phyloP scores from a whole-genome alignment of 2,113 vertebrate species.

The Micromys minutus region DNA sequence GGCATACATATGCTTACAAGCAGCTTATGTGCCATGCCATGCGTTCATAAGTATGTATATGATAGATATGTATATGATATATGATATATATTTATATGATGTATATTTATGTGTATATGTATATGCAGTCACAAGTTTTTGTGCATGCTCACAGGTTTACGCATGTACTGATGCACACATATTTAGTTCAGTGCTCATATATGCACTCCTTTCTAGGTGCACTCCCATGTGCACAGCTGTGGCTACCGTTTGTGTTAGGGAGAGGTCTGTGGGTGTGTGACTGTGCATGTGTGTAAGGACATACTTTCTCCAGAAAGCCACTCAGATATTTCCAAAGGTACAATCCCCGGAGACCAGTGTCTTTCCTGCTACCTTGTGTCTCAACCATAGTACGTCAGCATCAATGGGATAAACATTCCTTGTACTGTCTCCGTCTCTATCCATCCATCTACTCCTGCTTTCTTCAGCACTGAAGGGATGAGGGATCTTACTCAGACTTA shows the following conservation, averaged over 20 bases:
- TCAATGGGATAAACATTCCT: not conserved
- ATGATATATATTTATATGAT: no score
- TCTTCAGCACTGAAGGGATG: not conserved
- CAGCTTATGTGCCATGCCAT: no score
- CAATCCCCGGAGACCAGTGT: not conserved
- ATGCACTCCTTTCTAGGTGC: not conserved
- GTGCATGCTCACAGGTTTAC: no score
- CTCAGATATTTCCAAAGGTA: not conserved
- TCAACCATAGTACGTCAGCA: not conserved
- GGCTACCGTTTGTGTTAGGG: not conserved
- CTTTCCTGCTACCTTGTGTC: not conserved
- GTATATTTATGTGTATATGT: no score
- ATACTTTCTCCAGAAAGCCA: not conserved
- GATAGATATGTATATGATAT: no score
- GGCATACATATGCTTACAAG: no score
- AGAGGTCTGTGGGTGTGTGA: not conserved
- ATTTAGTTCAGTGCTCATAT: not conserved
- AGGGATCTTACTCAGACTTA: not conserved
- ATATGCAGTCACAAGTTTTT: no score
- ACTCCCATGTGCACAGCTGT: no score
- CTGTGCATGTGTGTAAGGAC: not conserved
- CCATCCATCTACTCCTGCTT: not conserved
- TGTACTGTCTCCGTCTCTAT: not conserved
- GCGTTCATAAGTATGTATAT: not conserved
- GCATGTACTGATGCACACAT: not conserved